Evolutionary conservation across 2,888 invertebrate genomes (phyloP), one percentile per base, ranked within the genome.

Genomic region (Tetramorium bicarinatum): DNA sequence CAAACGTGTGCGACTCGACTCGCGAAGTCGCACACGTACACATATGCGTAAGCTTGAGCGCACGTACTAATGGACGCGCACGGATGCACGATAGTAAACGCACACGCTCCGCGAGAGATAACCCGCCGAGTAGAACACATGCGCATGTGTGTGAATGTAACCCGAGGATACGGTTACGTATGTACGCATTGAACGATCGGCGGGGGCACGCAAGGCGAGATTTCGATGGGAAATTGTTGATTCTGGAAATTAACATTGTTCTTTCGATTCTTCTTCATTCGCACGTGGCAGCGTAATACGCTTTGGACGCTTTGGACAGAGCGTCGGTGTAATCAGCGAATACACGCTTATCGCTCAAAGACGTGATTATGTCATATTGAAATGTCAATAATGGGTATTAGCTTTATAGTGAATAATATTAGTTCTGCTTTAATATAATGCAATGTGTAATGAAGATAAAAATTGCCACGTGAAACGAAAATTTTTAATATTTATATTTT

Each of bases 31-130:
- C 21, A 13, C 29, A 44, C 34, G 34, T 25, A 47, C 25, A n/a
- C 34, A 34, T 44, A n/a, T 21, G 54, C 47, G 54, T 6, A 18
- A 61, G 74, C 62, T 34, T 56, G 76, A 64, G 47, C 76, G 76
- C 56, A 54, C 47, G 54, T 21, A 80, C 66, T 66, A 64, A 85
- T 79, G 54, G 77, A 85, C 85, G 67, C 64, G 76, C 85, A 84
- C 85, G 64, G 66, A 64, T 71, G 62, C 80, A 54, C 76, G 75
- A 69, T 84, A 83, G 76, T 79, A 75, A 69, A 74, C 67, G 75
- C 66, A 71, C 59, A 80, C 79, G 79, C 47, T 69, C 47, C 44
- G 71, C 79, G 25, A 82, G 64, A 76, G 82, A 82, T 82, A 82
- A 82, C 52, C 52, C 47, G 77, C 13, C 66, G 15, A 67, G 47